Evolutionary conservation across 2,888 invertebrate genomes (phyloP).

Genomic region (Eristalis arbustorum): DNA sequence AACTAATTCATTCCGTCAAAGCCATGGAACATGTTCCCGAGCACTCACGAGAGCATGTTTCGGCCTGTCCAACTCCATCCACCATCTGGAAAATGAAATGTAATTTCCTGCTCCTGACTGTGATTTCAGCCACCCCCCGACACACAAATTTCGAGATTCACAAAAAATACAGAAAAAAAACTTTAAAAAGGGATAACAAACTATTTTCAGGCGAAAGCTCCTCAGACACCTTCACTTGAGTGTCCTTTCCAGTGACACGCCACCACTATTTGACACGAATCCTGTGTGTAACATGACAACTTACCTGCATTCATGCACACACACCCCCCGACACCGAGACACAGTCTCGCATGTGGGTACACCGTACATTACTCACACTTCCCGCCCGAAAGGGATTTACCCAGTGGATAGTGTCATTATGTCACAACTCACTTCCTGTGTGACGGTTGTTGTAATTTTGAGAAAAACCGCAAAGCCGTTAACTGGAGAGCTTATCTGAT

Average conservation of each 20-base stretch:
- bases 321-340: neutral
- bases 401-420: conserved; percentile 50
- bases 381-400: conserved; percentile 26
- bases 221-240: conserved; percentile 11
- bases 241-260: conserved; percentile 3
- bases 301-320: conserved; percentile 19
- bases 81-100: neutral
- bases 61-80: neutral
- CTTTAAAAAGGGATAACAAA: conserved; percentile 26
- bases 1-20: neutral
- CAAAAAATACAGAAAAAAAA: neutral
- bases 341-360: neutral
- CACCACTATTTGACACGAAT: conserved; percentile 33
- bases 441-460: conserved; percentile 40
- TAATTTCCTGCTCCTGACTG: neutral
- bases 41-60: neutral
- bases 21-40: neutral
- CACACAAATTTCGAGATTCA: neutral
- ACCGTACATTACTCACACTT: neutral
- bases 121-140: neutral
- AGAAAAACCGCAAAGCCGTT: conserved; percentile 42
- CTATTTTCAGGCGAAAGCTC: conserved; percentile 20
- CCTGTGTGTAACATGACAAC: conserved; percentile 38
- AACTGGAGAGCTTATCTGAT: conserved; percentile 52
- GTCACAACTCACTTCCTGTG: conserved; percentile 37